A percentile compares a stretch with the other conserved stretches of the same genome.
phyloP scores from a whole-genome alignment of 2,797 vertebrate species.

The Manis crassicaudata region DNA sequence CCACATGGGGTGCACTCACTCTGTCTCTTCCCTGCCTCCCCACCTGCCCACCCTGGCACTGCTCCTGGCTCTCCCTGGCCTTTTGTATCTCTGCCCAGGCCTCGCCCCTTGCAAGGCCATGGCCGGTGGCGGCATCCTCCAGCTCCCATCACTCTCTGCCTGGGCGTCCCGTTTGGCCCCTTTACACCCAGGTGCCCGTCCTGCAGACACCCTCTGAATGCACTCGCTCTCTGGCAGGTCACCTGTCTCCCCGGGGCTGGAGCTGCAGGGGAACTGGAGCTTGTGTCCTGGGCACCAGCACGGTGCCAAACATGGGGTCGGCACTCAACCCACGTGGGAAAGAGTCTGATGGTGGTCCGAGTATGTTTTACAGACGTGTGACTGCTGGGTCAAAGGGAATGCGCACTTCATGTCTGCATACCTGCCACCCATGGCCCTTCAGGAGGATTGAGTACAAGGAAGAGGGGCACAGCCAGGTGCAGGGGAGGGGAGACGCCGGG shows the following conservation, averaged over 20 bases:
- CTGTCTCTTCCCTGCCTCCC: not conserved
- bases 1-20: too few relatives aligned
- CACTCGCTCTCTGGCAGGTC: not conserved
- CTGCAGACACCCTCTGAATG: not conserved
- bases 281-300: not conserved
- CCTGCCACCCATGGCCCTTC: accelerated
- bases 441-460: not conserved
- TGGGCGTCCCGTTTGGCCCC: too few relatives aligned
- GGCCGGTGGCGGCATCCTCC: not conserved
- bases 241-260: accelerated
- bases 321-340: accelerated
- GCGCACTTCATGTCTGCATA: accelerated
- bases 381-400: not conserved
- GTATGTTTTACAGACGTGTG: too few relatives aligned
- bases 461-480: not conserved
- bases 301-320: not conserved
- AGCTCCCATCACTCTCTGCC: accelerated
- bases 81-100: not conserved
- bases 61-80: not conserved
- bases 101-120: accelerated
- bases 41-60: not conserved
- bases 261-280: not conserved
- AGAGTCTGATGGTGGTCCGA: too few relatives aligned
- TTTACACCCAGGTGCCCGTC: not conserved
- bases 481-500: not conserved